Percentiles rank a stretch among this genome's conserved stretches.
phyloP scores from a whole-genome alignment of 1,140 invertebrate species.

The Archivesica marissinica region DNA sequence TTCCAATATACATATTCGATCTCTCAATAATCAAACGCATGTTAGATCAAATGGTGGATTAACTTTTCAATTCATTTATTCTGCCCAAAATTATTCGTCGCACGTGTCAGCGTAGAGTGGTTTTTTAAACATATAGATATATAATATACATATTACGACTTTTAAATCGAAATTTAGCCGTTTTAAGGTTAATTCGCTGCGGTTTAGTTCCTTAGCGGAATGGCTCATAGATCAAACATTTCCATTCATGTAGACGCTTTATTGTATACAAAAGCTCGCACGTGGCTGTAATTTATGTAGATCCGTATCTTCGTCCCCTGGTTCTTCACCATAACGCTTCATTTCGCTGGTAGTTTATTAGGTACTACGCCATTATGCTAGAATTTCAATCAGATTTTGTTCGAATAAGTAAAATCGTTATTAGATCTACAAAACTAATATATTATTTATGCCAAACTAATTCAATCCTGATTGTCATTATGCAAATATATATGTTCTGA shows the following conservation, averaged over 20 bases:
- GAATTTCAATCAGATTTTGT: conserved; percentile 10
- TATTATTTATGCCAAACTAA: background rate
- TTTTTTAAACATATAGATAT: conserved; percentile 8
- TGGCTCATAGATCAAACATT: conserved; percentile 33
- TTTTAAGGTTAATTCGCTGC: conserved; percentile 31
- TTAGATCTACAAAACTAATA: conserved; percentile 1
- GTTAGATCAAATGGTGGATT: conserved; percentile 41
- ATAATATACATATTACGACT: conserved; percentile 8
- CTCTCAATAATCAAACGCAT: conserved; percentile 20
- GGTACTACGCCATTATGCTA: conserved; percentile 35
- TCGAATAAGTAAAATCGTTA: background rate
- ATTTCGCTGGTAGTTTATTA: conserved; percentile 34
- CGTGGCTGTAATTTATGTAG: conserved; percentile 56
- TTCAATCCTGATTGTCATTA: background rate
- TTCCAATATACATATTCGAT: background rate
- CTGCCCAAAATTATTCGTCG: conserved; percentile 31
- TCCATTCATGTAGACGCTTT: conserved; percentile 20
- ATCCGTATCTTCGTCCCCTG: background rate
- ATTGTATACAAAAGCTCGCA: conserved; percentile 37
- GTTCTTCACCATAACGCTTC: conserved; percentile 36
- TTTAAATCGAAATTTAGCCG: conserved; percentile 28
- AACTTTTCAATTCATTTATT: background rate
- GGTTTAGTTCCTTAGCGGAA: background rate
- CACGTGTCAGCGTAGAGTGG: conserved; percentile 18
- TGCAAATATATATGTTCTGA: no score